Conservation (phyloP, 2,113 vertebrate genomes). For the Peucedramus taeniatus region DNA sequence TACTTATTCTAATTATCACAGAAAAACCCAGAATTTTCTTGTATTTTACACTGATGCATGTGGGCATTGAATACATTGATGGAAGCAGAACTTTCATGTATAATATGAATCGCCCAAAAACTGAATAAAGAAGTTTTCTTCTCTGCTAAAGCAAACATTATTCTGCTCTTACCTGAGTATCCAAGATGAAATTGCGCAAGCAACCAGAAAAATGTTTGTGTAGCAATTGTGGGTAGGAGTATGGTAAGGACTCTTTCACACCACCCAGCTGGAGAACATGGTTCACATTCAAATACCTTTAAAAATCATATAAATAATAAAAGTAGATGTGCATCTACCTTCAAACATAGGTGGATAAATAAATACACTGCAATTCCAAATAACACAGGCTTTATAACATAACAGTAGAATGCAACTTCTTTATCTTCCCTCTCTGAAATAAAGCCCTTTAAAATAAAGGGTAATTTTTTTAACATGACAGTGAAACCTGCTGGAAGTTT, state of each 20-base stretch:
- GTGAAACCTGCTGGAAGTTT: not conserved
- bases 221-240: constrained; percentile 80
- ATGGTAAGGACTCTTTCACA: constrained; percentile 82
- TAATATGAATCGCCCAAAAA: not conserved
- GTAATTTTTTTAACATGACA: not conserved
- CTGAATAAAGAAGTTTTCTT: not conserved
- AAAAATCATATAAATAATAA: not conserved
- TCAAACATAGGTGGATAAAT: not conserved
- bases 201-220: constrained; percentile 88
- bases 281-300: constrained; percentile 79
- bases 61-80: not conserved
- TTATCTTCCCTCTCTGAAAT: not conserved
- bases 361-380: not conserved
- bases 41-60: not conserved
- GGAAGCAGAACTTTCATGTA: not conserved
- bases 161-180: constrained; percentile 81
- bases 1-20: not conserved
- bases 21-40: not conserved
- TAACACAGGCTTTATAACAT: not conserved
- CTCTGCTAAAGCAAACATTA: not conserved
- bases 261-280: constrained; percentile 87
- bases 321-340: not conserved
- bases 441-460: not conserved
- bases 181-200: constrained; percentile 82
- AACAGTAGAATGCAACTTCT: not conserved